Evolutionary conservation across 2,113 vertebrate genomes (phyloP).

Genomic region (Thinocorus orbignyianus): DNA sequence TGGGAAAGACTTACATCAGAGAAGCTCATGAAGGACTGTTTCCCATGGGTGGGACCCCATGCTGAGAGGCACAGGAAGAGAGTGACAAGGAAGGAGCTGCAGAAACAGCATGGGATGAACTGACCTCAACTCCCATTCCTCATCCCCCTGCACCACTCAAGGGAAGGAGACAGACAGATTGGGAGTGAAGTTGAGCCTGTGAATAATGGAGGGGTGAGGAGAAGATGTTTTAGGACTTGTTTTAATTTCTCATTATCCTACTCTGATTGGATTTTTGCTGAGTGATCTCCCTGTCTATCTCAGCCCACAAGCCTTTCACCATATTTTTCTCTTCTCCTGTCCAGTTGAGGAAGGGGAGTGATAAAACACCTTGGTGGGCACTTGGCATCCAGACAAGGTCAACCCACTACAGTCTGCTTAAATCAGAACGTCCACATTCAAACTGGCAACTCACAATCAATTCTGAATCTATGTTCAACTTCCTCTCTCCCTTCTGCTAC

Average conservation of each 20-base stretch:
- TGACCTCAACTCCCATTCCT: neutral
- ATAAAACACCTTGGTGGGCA: neutral
- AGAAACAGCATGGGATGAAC: neutral
- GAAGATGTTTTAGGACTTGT: neutral
- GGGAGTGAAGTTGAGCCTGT: fast-evolving
- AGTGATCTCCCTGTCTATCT: neutral
- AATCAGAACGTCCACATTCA: neutral
- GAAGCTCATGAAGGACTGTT: neutral
- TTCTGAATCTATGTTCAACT: neutral
- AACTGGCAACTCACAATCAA: neutral
- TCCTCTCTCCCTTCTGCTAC: neutral
- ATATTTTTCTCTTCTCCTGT: neutral
- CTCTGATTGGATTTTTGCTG: neutral
- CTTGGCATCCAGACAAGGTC: neutral
- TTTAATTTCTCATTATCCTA: neutral
- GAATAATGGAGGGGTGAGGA: neutral
- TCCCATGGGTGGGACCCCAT: neutral
- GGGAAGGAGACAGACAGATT: neutral
- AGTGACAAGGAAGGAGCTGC: fast-evolving
- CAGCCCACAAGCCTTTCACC: fast-evolving
- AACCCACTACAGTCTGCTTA: neutral
- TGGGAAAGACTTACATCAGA: neutral
- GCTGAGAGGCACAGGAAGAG: neutral
- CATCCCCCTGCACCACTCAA: neutral
- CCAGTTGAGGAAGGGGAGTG: neutral